Conservation (phyloP, 2,797 vertebrate genomes). For the Acomys russatus region DNA sequence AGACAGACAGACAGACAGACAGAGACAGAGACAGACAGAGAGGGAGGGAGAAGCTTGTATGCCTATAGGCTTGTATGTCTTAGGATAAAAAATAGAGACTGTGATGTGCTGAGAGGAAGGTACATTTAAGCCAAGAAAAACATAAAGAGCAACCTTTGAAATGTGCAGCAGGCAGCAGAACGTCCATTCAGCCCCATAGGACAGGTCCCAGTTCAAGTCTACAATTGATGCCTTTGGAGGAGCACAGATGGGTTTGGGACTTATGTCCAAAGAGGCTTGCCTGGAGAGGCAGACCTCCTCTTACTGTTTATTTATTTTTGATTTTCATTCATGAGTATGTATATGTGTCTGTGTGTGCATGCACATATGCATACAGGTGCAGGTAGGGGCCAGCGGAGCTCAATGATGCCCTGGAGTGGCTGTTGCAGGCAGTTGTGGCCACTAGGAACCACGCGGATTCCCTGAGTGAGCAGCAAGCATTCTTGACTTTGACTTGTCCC, state of each 20-base stretch:
- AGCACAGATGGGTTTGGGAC: not conserved
- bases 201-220: not conserved
- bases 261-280: accelerated
- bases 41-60: not conserved
- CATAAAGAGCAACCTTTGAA: not conserved
- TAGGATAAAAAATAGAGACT: no score
- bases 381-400: no score
- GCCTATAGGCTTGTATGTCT: not conserved
- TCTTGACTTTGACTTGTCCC: not conserved
- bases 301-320: not conserved
- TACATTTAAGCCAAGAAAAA: not conserved
- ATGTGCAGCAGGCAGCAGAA: not conserved
- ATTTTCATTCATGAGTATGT: not conserved
- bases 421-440: not conserved
- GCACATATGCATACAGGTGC: not conserved
- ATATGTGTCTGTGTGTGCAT: not conserved
- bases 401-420: no score
- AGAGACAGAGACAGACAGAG: not conserved
- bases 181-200: not conserved
- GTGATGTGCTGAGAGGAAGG: no score
- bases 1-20: no score
- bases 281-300: not conserved
- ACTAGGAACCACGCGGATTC: no score
- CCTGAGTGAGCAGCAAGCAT: not conserved
- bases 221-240: not conserved